Evolutionary conservation across 2,113 vertebrate genomes (phyloP).

Genomic region (Dicentrarchus labrax): DNA sequence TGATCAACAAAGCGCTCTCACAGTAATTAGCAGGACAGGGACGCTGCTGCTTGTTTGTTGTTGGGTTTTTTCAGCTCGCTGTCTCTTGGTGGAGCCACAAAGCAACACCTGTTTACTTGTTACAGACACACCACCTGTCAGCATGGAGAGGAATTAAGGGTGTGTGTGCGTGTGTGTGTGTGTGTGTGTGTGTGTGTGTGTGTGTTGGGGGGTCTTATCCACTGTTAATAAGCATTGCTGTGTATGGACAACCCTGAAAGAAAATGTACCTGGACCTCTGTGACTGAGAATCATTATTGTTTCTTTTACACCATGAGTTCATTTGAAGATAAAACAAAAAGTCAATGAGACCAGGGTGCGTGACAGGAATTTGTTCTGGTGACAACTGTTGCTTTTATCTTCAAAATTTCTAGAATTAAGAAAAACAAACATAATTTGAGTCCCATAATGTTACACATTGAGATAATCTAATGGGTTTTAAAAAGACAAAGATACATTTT

Average conservation of each 20-base stretch:
- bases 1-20: constrained; percentile 19
- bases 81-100: constrained; percentile 71
- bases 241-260: not conserved
- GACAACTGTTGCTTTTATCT: not conserved
- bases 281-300: not conserved
- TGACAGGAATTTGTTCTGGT: not conserved
- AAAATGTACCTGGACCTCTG: not conserved
- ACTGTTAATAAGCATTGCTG: not conserved
- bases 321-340: not conserved
- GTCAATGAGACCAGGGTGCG: not conserved
- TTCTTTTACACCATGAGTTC: not conserved
- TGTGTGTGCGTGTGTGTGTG: constrained; percentile 29
- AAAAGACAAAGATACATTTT: too few relatives aligned
- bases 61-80: constrained; percentile 57
- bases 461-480: too few relatives aligned
- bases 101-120: constrained; percentile 85
- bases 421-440: too few relatives aligned
- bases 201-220: constrained; percentile 11
- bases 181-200: constrained; percentile 15
- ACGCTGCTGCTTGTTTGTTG: constrained; percentile 13
- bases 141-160: not conserved
- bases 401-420: too few relatives aligned
- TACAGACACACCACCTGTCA: constrained; percentile 79
- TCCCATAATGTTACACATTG: too few relatives aligned
- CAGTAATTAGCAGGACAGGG: constrained; percentile 26